Conservation (phyloP, 2,888 invertebrate species). For the Eupithecia pulchellata region DNA sequence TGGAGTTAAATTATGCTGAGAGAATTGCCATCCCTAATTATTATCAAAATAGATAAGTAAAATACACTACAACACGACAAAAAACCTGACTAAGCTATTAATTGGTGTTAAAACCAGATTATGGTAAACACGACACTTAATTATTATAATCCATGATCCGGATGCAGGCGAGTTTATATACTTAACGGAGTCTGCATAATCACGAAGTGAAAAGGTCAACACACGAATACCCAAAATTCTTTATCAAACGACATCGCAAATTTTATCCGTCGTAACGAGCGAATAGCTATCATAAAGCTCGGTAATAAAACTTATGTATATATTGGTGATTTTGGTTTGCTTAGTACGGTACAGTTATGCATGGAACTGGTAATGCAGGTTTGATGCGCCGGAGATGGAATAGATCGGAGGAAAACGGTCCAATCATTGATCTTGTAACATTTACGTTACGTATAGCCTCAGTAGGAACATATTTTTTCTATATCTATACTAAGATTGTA, state of each 20-base stretch:
- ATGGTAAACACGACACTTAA: not conserved
- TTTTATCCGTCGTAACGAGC: constrained; percentile 42
- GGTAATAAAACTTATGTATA: constrained; percentile 40
- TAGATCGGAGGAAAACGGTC: constrained; percentile 28
- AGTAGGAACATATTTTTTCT: not conserved
- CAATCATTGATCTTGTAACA: not conserved
- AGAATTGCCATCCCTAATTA: not conserved
- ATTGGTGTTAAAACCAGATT: not conserved
- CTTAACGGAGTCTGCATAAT: constrained; percentile 12
- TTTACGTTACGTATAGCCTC: not conserved
- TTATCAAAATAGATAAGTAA: not conserved
- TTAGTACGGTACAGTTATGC: constrained; percentile 38
- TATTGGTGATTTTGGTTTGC: constrained; percentile 37
- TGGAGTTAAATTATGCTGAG: not conserved
- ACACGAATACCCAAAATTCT: constrained; percentile 34
- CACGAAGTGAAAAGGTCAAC: constrained; percentile 34
- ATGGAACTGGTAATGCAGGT: constrained; percentile 43
- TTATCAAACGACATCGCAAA: constrained; percentile 34
- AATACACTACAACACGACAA: not conserved
- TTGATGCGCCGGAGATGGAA: constrained; percentile 31
- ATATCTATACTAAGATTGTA: too few species aligned
- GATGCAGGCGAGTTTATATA: constrained; percentile 6
- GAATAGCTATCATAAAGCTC: constrained; percentile 41
- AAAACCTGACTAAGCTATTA: not conserved
- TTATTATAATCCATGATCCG: not conserved